A percentile compares a stretch with the other conserved stretches of the same genome.
Conservation (phyloP, 2,888 invertebrate genomes). For the Hofmannophila pseudospretella region DNA sequence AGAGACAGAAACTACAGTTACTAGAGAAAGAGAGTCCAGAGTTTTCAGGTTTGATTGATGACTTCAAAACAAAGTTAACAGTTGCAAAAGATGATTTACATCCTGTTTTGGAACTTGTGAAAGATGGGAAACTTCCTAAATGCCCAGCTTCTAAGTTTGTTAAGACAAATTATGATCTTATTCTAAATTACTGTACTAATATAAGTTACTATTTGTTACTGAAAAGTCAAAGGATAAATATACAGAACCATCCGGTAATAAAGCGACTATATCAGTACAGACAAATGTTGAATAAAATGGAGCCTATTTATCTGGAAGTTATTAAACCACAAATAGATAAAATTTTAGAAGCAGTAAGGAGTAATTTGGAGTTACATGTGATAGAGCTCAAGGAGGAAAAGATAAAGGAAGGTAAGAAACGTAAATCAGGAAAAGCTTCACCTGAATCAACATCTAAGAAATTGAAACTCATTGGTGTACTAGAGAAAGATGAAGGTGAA, state of each 20-base stretch:
- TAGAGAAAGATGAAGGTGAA: constrained; percentile 62
- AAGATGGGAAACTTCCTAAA: constrained; percentile 79
- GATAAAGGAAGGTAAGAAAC: constrained; percentile 38
- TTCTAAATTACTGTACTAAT: constrained; percentile 90
- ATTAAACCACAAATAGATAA: constrained; percentile 83
- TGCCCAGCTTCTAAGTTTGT: constrained; percentile 84
- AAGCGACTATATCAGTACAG: constrained; percentile 89
- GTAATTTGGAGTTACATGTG: constrained; percentile 50
- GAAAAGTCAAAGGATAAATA: constrained; percentile 84
- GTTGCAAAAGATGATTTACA: constrained; percentile 81
- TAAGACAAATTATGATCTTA: constrained; percentile 81
- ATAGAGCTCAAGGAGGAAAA: constrained; percentile 30
- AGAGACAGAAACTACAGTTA: constrained; percentile 85
- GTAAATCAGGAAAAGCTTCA: constrained; percentile 40
- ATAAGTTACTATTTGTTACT: constrained; percentile 91
- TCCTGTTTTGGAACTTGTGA: constrained; percentile 82
- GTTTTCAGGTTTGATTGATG: constrained; percentile 85
- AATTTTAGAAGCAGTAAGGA: constrained; percentile 75
- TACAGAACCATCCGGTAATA: constrained; percentile 93
- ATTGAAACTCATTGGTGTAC: constrained; percentile 55
- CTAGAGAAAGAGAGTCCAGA: constrained; percentile 93
- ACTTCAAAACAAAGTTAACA: constrained; percentile 84
- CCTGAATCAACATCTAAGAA: constrained; percentile 49
- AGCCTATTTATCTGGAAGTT: constrained; percentile 82
- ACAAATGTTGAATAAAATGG: constrained; percentile 85